Conservation (phyloP, 2,797 vertebrate species). For the Halcyon leucocephala region DNA sequence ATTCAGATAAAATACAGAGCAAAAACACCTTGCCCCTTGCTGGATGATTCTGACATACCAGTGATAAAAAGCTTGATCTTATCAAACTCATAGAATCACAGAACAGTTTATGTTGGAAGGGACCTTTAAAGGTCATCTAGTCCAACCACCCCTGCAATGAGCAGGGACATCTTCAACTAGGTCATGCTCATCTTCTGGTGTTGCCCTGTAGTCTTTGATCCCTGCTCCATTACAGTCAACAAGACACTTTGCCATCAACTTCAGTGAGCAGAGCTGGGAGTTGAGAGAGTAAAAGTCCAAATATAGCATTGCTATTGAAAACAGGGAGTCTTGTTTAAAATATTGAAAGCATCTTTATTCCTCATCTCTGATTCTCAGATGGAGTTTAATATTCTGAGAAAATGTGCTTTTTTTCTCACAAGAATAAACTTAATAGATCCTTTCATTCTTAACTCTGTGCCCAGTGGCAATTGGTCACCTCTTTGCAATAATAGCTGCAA, state of each 20-base stretch:
- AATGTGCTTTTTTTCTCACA: conserved; percentile 16
- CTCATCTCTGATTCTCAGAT: not conserved
- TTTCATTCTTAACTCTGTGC: conserved; percentile 38
- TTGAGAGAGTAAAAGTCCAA: not conserved
- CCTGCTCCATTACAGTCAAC: not conserved
- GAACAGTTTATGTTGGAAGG: not conserved
- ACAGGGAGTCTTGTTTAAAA: not conserved
- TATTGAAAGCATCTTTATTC: conserved; percentile 7
- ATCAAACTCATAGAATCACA: not conserved
- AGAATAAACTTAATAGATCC: conserved; percentile 53
- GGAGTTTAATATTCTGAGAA: conserved; percentile 29
- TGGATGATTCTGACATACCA: not conserved
- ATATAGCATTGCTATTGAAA: not conserved
- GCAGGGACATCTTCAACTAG: not conserved
- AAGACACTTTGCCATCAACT: not conserved
- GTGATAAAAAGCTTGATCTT: not conserved
- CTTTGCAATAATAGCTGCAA: conserved; percentile 52
- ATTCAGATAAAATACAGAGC: not conserved
- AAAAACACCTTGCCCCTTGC: not conserved
- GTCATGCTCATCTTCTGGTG: not conserved
- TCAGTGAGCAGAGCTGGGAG: not conserved
- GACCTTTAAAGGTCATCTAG: not conserved
- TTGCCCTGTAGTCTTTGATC: not conserved
- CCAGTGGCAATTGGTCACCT: conserved; percentile 45
- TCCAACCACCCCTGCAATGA: not conserved